Conservation (phyloP, 2,797 vertebrate species). For the Graptemys geographica region DNA sequence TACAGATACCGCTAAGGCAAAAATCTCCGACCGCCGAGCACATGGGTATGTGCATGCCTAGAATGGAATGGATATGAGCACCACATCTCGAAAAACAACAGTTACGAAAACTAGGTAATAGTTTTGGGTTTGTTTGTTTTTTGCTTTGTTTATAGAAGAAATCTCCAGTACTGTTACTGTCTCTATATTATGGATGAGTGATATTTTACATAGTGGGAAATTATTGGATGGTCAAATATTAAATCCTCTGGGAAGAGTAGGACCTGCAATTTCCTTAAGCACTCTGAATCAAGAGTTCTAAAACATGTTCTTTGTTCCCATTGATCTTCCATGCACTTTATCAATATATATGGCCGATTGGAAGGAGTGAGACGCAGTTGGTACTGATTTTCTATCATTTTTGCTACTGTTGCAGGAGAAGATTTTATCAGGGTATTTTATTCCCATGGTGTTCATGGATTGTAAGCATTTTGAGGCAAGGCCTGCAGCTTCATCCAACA, state of each 20-base stretch:
- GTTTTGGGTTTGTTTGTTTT: no score
- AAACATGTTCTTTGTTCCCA: background rate
- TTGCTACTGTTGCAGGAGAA: background rate
- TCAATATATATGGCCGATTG: background rate
- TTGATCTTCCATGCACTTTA: background rate
- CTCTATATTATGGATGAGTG: constrained; percentile 46
- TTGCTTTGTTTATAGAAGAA: constrained; percentile 53
- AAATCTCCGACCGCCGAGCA: no score
- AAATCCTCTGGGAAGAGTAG: background rate
- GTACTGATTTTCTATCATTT: background rate
- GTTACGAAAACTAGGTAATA: no score
- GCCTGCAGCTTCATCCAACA: no score
- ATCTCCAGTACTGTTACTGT: constrained; percentile 43
- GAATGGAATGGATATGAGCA: no score
- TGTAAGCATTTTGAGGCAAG: background rate
- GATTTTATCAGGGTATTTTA: accelerated
- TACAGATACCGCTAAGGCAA: no score
- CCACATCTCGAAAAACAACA: no score
- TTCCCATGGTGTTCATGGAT: background rate
- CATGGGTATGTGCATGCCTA: no score
- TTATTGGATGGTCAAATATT: constrained; percentile 15
- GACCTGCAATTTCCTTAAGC: constrained; percentile 43
- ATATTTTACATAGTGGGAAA: constrained; percentile 59
- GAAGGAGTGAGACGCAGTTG: background rate
- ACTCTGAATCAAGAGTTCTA: background rate